A percentile compares a stretch with the other conserved stretches of the same genome.
Evolutionary conservation across 2,888 invertebrate genomes (phyloP).

Genomic region (Crossocerus cetratus): DNA sequence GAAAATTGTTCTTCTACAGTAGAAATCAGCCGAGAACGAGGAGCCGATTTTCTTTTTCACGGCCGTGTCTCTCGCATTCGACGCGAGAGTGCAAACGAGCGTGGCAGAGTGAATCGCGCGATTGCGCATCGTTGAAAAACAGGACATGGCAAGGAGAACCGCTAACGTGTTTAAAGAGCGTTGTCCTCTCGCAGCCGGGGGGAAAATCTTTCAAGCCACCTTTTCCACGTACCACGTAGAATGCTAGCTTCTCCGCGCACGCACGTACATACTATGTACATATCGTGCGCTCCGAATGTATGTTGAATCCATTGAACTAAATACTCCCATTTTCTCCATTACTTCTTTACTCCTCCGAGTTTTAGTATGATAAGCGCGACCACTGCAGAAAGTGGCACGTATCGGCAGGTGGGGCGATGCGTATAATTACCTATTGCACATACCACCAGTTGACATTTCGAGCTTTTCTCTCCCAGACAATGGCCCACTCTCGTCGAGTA

Average conservation of each 20-base stretch:
- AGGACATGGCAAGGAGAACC: conserved; percentile 1
- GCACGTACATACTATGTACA: too few relatives aligned
- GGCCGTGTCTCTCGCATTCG: conserved; percentile 11
- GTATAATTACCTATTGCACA: conserved; percentile 3
- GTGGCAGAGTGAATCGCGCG: not conserved
- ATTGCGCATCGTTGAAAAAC: conserved; percentile 8
- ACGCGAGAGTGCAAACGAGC: too few relatives aligned
- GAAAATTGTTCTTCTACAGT: too few relatives aligned
- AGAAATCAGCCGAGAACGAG: not conserved
- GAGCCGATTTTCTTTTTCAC: not conserved
- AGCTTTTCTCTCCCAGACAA: not conserved
- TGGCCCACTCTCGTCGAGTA: conserved; percentile 21
- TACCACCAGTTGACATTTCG: conserved; percentile 8
- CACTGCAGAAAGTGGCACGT: too few relatives aligned
- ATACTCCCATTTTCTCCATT: too few relatives aligned
- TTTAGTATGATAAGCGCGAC: too few relatives aligned
- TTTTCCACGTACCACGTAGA: not conserved
- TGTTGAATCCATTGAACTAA: too few relatives aligned
- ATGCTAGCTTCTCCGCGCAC: too few relatives aligned
- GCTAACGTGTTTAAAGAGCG: conserved; percentile 10
- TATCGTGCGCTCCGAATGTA: too few relatives aligned
- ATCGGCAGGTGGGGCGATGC: not conserved
- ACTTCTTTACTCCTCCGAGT: too few relatives aligned
- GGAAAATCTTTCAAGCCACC: not conserved
- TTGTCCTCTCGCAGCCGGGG: conserved; percentile 18